phyloP scores from a whole-genome alignment of 1,140 invertebrate species.

The Zaprionus vittiger region DNA sequence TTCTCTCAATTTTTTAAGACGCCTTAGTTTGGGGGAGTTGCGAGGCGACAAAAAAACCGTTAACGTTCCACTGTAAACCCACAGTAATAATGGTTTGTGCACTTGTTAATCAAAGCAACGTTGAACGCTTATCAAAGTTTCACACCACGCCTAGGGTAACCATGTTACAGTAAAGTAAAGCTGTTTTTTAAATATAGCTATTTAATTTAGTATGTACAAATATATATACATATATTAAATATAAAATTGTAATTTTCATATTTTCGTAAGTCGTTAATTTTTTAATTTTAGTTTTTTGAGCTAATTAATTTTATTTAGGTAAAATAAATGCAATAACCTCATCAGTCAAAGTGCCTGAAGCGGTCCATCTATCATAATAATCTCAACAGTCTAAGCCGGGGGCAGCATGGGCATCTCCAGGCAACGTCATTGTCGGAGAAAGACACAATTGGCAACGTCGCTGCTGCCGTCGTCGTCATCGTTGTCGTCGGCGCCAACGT shows the following conservation, averaged over 20 bases:
- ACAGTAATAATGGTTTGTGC: neutral
- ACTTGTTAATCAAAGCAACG: neutral
- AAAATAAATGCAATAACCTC: neutral
- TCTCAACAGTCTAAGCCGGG: neutral
- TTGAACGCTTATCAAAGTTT: constrained; percentile 13
- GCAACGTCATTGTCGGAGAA: constrained; percentile 35
- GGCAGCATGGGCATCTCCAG: constrained; percentile 60
- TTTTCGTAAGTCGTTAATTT: neutral
- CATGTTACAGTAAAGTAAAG: neutral
- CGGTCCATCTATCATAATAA: neutral
- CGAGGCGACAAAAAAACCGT: too few relatives aligned
- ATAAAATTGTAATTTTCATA: neutral
- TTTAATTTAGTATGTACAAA: neutral
- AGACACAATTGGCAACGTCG: constrained; percentile 7
- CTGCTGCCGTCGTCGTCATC: constrained; percentile 27
- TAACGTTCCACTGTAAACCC: too few relatives aligned
- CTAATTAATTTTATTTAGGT: neutral
- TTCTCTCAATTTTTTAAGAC: too few relatives aligned
- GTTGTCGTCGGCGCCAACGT: neutral
- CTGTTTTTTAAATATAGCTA: neutral
- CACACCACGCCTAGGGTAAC: constrained; percentile 20
- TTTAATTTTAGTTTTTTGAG: neutral
- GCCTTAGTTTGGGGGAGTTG: too few relatives aligned
- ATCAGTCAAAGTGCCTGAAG: neutral
- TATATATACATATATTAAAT: neutral